Evolutionary conservation across 2,888 invertebrate species (phyloP).

Genomic region (Polia nebulosa): DNA sequence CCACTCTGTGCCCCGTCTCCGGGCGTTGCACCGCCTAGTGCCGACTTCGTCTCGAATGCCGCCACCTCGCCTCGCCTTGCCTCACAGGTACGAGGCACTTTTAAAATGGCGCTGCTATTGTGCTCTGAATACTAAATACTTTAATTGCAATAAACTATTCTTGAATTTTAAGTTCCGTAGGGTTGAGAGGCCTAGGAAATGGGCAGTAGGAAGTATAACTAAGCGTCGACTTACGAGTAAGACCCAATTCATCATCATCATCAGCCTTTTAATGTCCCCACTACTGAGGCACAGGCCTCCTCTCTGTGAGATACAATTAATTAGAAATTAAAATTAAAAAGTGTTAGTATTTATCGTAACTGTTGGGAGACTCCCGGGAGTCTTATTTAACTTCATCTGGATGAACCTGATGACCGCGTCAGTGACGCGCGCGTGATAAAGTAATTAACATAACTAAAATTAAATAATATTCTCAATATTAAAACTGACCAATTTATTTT

Average conservation of each 20-base stretch:
- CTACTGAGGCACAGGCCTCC: too few species aligned
- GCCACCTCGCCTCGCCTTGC: too few species aligned
- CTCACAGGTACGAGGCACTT: conserved; percentile 6
- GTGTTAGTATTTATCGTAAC: background rate
- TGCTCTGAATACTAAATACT: conserved; percentile 29
- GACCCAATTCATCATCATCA: too few species aligned
- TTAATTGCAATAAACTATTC: conserved; percentile 29
- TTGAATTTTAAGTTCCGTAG: conserved; percentile 7
- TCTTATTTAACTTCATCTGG: background rate
- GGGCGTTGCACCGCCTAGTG: background rate
- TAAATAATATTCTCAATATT: background rate
- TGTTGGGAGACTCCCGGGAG: background rate
- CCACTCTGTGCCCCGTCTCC: background rate
- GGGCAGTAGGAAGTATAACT: background rate
- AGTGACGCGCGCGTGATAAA: too few species aligned
- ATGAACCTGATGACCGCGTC: too few species aligned
- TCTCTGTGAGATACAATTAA: background rate
- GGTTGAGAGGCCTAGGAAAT: background rate
- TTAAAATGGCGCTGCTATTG: conserved; percentile 22
- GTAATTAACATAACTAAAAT: background rate
- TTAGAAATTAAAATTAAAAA: background rate
- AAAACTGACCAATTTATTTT: background rate
- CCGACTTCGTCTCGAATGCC: conserved; percentile 1
- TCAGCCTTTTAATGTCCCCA: too few species aligned
- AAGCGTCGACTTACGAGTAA: too few species aligned